phyloP scores from a whole-genome alignment of 1,140 invertebrate genomes.

The Drosophila dunni region DNA sequence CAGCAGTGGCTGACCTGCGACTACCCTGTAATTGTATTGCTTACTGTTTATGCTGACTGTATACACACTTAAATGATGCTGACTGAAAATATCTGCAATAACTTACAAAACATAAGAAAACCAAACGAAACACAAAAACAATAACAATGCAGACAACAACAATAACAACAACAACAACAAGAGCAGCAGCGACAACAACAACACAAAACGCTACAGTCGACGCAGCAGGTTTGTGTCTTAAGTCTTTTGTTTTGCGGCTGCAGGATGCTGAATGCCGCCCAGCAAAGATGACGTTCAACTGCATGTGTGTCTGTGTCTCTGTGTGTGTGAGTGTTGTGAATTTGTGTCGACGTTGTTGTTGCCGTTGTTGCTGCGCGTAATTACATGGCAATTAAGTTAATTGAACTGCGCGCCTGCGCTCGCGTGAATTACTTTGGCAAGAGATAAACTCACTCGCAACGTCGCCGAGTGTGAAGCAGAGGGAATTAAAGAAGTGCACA shows the following conservation, averaged over 20 bases:
- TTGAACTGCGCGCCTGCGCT: constrained; percentile 79
- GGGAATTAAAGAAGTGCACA: background rate
- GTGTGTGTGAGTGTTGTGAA: constrained; percentile 12
- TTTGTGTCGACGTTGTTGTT: constrained; percentile 31
- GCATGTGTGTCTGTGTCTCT: background rate
- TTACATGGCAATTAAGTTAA: constrained; percentile 85
- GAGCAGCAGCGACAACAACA: constrained; percentile 15
- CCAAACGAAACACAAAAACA: constrained; percentile 9
- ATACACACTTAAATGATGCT: background rate
- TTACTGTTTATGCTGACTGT: background rate
- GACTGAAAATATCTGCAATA: background rate
- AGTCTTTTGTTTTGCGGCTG: constrained; percentile 72
- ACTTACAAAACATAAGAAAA: constrained; percentile 2
- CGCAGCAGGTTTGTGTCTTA: constrained; percentile 75
- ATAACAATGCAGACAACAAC: constrained; percentile 28
- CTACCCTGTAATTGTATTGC: background rate
- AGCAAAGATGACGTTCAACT: constrained; percentile 51
- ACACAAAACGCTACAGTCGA: constrained; percentile 33
- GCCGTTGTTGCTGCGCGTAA: constrained; percentile 61
- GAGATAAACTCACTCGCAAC: constrained; percentile 22
- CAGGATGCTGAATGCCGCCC: constrained; percentile 62
- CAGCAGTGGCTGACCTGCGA: background rate
- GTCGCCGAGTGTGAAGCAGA: constrained; percentile 12
- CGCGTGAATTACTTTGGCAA: constrained; percentile 66
- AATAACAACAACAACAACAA: constrained; percentile 13